Evolutionary conservation across 2,888 invertebrate genomes (phyloP).

Genomic region (Tipula helvola): DNA sequence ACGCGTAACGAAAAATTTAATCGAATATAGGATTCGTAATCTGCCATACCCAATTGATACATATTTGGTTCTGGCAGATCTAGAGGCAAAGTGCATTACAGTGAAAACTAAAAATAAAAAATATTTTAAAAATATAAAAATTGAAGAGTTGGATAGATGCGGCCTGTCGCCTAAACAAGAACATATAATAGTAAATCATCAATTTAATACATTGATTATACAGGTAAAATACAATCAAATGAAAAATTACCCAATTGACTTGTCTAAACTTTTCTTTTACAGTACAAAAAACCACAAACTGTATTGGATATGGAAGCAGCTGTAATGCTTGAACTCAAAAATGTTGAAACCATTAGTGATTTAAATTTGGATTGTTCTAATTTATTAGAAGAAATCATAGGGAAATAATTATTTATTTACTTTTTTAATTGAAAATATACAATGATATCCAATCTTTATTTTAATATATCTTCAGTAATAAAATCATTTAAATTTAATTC

Average conservation of each 20-base stretch:
- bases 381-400: neutral
- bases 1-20: constrained; percentile 56
- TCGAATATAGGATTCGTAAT: constrained; percentile 76
- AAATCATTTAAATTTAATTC: too few relatives aligned
- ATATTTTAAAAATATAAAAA: constrained; percentile 57
- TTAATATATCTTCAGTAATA: too few relatives aligned
- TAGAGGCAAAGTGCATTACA: constrained; percentile 48
- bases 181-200: constrained; percentile 53
- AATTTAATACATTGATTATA: constrained; percentile 65
- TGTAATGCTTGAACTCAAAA: constrained; percentile 28
- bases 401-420: neutral
- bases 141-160: constrained; percentile 58
- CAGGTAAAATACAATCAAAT: constrained; percentile 36
- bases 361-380: constrained; percentile 22
- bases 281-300: constrained; percentile 65
- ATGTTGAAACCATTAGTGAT: constrained; percentile 33
- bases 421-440: neutral
- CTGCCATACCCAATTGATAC: constrained; percentile 58
- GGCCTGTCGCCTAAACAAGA: constrained; percentile 47
- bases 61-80: constrained; percentile 54
- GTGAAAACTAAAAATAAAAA: constrained; percentile 70
- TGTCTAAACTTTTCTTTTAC: constrained; percentile 28
- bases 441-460: too few relatives aligned
- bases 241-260: constrained; percentile 8
- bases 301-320: constrained; percentile 58